These are phyloP conservation scores for Planococcus citri DNA, from an alignment of 1,140 invertebrate species.

Conservation along the genomic window DNA sequence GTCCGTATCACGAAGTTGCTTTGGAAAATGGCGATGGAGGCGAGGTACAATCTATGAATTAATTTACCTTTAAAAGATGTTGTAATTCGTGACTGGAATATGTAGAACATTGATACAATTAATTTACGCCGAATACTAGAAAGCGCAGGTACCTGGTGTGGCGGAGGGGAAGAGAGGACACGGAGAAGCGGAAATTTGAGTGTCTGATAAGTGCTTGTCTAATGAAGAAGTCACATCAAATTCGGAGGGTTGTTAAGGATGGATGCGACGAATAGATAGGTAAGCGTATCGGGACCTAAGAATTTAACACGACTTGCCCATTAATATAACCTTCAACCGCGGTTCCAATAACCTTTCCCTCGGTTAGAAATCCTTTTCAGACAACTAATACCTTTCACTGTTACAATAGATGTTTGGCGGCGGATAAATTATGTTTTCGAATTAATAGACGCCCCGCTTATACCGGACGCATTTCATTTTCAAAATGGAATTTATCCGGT, in stretches of 20 bases:
- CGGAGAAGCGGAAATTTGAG: background rate
- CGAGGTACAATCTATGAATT: background rate
- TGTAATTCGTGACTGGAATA: background rate
- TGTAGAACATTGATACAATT: background rate
- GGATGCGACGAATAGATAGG: background rate
- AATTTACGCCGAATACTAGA: background rate
- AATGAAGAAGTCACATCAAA: slow-evolving; percentile 3
- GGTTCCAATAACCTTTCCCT: too few relatives aligned
- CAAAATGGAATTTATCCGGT: too few relatives aligned
- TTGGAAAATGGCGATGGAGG: too few relatives aligned
- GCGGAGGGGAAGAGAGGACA: too few relatives aligned
- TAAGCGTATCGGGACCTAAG: too few relatives aligned
- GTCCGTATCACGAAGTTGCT: too few relatives aligned
- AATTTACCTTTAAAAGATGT: background rate
- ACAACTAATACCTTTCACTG: background rate
- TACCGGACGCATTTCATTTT: background rate
- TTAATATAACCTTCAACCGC: background rate
- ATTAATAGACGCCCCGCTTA: background rate
- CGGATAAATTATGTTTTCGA: background rate
- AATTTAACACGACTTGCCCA: background rate
- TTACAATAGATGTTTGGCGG: background rate
- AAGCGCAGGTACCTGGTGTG: too few relatives aligned
- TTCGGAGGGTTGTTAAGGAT: background rate
- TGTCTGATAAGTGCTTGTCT: background rate
- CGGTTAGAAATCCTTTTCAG: too few relatives aligned